phyloP scores from a whole-genome alignment of 2,797 vertebrate genomes.

The Hippoglossus hippoglossus region DNA sequence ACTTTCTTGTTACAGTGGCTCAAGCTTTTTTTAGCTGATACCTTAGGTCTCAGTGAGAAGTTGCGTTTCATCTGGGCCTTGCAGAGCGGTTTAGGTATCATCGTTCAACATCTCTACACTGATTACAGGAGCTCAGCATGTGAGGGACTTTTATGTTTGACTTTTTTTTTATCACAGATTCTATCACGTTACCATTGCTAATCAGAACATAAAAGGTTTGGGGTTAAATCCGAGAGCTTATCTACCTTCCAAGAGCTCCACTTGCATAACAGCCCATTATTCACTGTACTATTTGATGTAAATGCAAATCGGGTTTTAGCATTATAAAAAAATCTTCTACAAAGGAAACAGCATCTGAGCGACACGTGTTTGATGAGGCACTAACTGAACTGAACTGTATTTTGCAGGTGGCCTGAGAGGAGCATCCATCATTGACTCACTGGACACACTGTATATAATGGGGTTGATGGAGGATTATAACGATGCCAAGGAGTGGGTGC shows the following conservation, averaged over 20 bases:
- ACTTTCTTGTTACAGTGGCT: slow-evolving; percentile 56
- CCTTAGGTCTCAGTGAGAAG: slow-evolving; percentile 47
- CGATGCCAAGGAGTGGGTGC: slow-evolving; percentile 94
- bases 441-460: slow-evolving; percentile 97
- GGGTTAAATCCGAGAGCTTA: slow-evolving; percentile 43
- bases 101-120: slow-evolving; percentile 47
- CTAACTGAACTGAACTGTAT: slow-evolving; percentile 5
- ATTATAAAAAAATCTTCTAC: neutral
- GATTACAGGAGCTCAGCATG: slow-evolving; percentile 45
- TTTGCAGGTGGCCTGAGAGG: slow-evolving; percentile 92
- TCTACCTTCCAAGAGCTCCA: slow-evolving; percentile 16
- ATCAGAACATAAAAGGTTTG: slow-evolving; percentile 41
- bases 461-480: slow-evolving; percentile 93
- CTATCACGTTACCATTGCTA: slow-evolving; percentile 38
- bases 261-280: slow-evolving; percentile 9
- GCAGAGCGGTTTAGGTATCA: slow-evolving; percentile 47
- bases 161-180: slow-evolving; percentile 23
- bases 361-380: neutral
- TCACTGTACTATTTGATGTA: slow-evolving; percentile 5
- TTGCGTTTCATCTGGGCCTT: slow-evolving; percentile 55
- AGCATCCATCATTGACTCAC: slow-evolving; percentile 94
- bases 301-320: neutral
- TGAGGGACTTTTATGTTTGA: slow-evolving; percentile 49
- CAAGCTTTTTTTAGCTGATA: slow-evolving; percentile 47
- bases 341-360: neutral